phyloP scores from a whole-genome alignment of 2,888 invertebrate genomes.

The Melinopterus prodromus region DNA sequence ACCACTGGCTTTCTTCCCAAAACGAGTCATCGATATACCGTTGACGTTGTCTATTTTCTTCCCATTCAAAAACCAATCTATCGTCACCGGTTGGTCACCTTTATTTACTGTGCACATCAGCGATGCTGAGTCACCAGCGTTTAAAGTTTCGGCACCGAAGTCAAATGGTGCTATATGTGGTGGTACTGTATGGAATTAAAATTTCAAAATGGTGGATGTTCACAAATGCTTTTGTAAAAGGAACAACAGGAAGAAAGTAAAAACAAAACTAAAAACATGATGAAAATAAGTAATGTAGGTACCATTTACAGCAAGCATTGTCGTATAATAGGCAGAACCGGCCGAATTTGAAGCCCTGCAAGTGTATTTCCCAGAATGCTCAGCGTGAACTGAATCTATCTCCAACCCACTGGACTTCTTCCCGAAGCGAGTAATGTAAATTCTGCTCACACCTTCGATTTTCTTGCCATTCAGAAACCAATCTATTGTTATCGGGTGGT shows the following conservation, averaged over 20 bases:
- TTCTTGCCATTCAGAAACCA: slow-evolving; percentile 78
- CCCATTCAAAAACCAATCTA: slow-evolving; percentile 67
- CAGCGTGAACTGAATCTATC: slow-evolving; percentile 69
- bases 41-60: slow-evolving; percentile 66
- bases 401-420: slow-evolving; percentile 65
- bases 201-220: no score
- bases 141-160: slow-evolving; percentile 65
- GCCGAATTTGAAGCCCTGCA: slow-evolving; percentile 75
- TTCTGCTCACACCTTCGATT: slow-evolving; percentile 66
- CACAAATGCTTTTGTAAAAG: background rate
- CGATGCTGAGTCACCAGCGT: slow-evolving; percentile 69
- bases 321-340: slow-evolving; percentile 69
- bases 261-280: slow-evolving; percentile 17
- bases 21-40: slow-evolving; percentile 67
- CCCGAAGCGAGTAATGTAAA: slow-evolving; percentile 61
- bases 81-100: slow-evolving; percentile 59
- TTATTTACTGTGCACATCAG: slow-evolving; percentile 75
- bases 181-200: background rate
- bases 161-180: slow-evolving; percentile 59
- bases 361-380: slow-evolving; percentile 76
- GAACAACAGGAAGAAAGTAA: slow-evolving; percentile 9
- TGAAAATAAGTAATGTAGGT: slow-evolving; percentile 39
- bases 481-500: slow-evolving; percentile 73
- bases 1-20: slow-evolving; percentile 68
- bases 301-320: slow-evolving; percentile 67